phyloP scores from a whole-genome alignment of 2,888 invertebrate species.

The Isotomurus palustris region DNA sequence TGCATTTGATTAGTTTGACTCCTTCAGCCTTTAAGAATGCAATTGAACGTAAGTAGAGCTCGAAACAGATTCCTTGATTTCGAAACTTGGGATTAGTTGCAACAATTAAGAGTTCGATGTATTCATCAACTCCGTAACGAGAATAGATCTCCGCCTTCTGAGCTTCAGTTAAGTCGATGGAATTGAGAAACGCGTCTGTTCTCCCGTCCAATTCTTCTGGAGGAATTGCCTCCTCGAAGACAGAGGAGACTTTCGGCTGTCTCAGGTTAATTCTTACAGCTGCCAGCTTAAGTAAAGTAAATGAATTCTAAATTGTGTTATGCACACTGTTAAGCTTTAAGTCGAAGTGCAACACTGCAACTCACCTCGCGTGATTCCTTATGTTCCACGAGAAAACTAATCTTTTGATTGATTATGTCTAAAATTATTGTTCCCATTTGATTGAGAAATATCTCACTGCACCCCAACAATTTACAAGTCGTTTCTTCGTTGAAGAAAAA shows the following conservation, averaged over 20 bases:
- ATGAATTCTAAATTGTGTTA: not conserved
- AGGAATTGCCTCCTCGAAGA: conserved; percentile 1
- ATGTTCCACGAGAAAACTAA: conserved; percentile 14
- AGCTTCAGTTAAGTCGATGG: conserved; percentile 4
- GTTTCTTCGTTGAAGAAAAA: conserved; percentile 9
- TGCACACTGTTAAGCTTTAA: not conserved
- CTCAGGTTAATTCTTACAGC: conserved; percentile 5
- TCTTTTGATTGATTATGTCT: not conserved
- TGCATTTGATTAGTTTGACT: conserved; percentile 16
- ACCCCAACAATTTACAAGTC: conserved; percentile 4
- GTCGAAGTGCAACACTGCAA: not conserved
- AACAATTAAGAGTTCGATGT: conserved; percentile 16
- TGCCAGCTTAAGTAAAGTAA: conserved; percentile 1
- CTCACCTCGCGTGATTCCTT: conserved; percentile 10
- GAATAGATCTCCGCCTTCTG: conserved; percentile 3
- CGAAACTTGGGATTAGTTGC: conserved; percentile 17
- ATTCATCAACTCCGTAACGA: conserved; percentile 13
- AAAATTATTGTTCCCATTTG: conserved; percentile 5
- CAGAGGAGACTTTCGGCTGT: not conserved
- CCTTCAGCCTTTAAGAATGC: conserved; percentile 11
- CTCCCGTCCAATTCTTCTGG: not conserved
- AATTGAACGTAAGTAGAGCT: conserved; percentile 19
- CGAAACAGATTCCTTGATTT: conserved; percentile 16
- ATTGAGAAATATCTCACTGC: not conserved
- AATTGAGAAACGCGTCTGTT: conserved; percentile 2